Conservation (phyloP, 2,113 vertebrate genomes). For the Psilopogon haemacephalus region DNA sequence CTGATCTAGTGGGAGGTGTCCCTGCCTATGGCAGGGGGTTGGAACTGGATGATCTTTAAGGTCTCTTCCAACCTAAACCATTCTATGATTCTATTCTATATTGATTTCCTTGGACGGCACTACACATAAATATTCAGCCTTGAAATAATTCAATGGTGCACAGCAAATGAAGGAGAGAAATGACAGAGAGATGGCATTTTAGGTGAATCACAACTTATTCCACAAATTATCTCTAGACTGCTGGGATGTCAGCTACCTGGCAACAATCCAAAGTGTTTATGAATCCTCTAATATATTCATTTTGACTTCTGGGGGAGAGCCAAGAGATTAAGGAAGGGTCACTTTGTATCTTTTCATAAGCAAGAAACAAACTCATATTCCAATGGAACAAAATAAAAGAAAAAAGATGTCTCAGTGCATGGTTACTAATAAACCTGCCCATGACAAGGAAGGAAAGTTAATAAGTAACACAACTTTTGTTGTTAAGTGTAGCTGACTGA, state of each 20-base stretch:
- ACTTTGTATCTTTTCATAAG: neutral
- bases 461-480: conserved; percentile 6
- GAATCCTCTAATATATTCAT: neutral
- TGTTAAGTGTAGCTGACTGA: neutral
- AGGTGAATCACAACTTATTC: conserved; percentile 17
- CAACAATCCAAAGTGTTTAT: neutral
- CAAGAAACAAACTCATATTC: neutral
- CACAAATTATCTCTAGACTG: conserved; percentile 18
- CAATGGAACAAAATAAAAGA: too few relatives aligned
- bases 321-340: neutral
- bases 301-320: neutral
- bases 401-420: neutral
- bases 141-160: conserved; percentile 18
- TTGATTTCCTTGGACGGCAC: neutral
- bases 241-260: neutral
- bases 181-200: neutral
- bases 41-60: too few relatives aligned
- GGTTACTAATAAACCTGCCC: conserved; percentile 9
- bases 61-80: too few relatives aligned
- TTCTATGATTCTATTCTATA: too few relatives aligned
- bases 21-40: too few relatives aligned
- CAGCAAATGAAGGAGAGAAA: neutral
- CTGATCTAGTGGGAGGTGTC: too few relatives aligned
- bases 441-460: neutral
- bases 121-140: neutral